Conservation (phyloP, 1,140 invertebrate genomes). For the Drosophila parabipectinata region DNA sequence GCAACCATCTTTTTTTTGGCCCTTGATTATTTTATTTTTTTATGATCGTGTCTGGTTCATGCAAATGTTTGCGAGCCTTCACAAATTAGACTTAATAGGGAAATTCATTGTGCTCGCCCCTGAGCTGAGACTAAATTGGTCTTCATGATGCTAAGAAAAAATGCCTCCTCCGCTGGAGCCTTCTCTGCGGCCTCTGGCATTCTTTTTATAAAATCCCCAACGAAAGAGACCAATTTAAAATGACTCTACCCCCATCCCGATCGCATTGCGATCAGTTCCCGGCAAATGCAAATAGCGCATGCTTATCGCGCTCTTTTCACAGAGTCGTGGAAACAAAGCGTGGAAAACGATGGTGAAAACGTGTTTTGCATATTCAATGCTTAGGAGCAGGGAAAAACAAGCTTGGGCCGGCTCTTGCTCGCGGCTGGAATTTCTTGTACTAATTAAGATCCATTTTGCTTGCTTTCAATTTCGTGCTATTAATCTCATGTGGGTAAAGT, state of each 20-base stretch:
- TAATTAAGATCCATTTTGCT: slow-evolving; percentile 49
- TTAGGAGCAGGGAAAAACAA: slow-evolving; percentile 24
- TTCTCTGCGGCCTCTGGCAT: slow-evolving; percentile 2
- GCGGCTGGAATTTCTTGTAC: slow-evolving; percentile 39
- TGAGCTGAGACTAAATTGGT: slow-evolving; percentile 49
- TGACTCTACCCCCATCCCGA: slow-evolving; percentile 14
- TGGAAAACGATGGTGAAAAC: slow-evolving; percentile 54
- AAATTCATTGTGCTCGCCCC: slow-evolving; percentile 60
- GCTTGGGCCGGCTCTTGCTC: slow-evolving; percentile 43
- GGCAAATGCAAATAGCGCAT: slow-evolving; percentile 42
- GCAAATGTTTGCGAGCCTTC: slow-evolving; percentile 43
- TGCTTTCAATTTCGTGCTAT: slow-evolving; percentile 32
- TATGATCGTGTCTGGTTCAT: slow-evolving; percentile 28
- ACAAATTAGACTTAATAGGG: slow-evolving; percentile 74
- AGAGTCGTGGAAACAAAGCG: slow-evolving; percentile 35
- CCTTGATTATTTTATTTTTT: slow-evolving; percentile 32
- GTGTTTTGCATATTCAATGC: slow-evolving; percentile 68
- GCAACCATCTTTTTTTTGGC: slow-evolving; percentile 84
- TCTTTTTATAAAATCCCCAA: slow-evolving; percentile 45
- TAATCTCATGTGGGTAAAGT: slow-evolving; percentile 9
- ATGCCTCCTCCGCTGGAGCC: slow-evolving; percentile 1
- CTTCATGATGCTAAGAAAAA: slow-evolving; percentile 45
- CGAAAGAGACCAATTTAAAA: slow-evolving; percentile 42
- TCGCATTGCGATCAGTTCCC: slow-evolving; percentile 6
- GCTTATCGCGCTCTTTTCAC: slow-evolving; percentile 68